These are phyloP conservation scores for Priocnemis perturbator DNA, from an alignment of 2,888 invertebrate genomes.

Conservation along the genomic window DNA sequence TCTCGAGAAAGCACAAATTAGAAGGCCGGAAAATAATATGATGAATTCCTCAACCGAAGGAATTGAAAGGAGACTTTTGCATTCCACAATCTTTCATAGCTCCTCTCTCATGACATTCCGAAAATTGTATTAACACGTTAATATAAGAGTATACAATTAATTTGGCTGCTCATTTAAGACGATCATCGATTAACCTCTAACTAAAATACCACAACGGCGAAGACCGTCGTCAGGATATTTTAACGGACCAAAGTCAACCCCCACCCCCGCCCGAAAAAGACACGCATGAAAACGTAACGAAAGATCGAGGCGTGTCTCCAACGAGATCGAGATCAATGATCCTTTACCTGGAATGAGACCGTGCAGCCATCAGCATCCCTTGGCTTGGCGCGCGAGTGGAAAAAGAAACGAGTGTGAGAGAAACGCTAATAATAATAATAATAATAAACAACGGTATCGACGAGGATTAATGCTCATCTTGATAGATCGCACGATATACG, in stretches of 20 bases:
- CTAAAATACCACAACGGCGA: too few relatives aligned
- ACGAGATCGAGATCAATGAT: slow-evolving; percentile 46
- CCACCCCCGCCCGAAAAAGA: background rate
- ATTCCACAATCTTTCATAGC: too few relatives aligned
- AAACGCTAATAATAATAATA: slow-evolving; percentile 33
- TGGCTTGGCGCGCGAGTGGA: slow-evolving; percentile 17
- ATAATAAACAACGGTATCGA: slow-evolving; percentile 46
- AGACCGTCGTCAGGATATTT: too few relatives aligned
- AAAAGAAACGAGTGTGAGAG: background rate
- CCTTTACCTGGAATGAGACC: slow-evolving; percentile 24
- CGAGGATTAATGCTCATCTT: slow-evolving; percentile 50
- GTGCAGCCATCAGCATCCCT: slow-evolving; percentile 13
- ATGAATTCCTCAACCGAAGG: slow-evolving; percentile 47
- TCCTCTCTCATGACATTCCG: too few relatives aligned
- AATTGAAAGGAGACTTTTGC: background rate
- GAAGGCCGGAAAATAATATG: slow-evolving; percentile 36
- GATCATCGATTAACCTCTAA: too few relatives aligned
- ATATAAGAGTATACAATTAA: too few relatives aligned
- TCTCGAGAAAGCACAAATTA: slow-evolving; percentile 44
- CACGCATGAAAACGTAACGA: slow-evolving; percentile 6
- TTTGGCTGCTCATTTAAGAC: too few relatives aligned
- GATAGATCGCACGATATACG: slow-evolving; percentile 49
- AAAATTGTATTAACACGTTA: too few relatives aligned
- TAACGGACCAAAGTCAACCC: too few relatives aligned
- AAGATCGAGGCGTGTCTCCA: slow-evolving; percentile 34